Conservation (phyloP, 23 tunicate genomes). For the Trididemnum nubilum region DNA sequence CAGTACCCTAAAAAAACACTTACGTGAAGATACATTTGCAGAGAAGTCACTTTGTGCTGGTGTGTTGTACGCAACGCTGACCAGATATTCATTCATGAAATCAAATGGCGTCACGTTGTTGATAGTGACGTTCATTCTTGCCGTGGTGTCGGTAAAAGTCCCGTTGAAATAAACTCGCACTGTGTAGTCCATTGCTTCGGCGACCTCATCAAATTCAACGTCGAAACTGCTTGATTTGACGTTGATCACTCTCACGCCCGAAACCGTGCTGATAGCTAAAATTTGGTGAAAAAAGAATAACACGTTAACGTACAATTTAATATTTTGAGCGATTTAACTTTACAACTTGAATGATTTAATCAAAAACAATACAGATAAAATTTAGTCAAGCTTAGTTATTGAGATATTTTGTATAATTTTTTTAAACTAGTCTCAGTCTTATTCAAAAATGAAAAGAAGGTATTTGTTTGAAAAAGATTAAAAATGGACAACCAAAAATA, state of each 20-base stretch:
- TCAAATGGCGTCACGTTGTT: constrained; percentile 23
- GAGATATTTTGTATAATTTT: too few relatives aligned
- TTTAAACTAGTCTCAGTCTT: too few relatives aligned
- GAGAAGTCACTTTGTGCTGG: constrained; percentile 34
- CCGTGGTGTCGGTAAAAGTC: not conserved
- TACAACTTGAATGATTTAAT: too few relatives aligned
- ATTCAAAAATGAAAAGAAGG: too few relatives aligned
- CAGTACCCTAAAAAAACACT: too few relatives aligned
- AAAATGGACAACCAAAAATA: too few relatives aligned
- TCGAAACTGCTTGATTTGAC: constrained; percentile 18
- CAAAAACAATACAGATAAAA: too few relatives aligned
- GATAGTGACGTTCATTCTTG: not conserved
- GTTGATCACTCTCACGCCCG: not conserved
- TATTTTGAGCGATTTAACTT: not conserved
- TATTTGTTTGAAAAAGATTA: too few relatives aligned
- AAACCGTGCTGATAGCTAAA: not conserved
- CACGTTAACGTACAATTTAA: not conserved
- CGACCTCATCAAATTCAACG: constrained; percentile 18
- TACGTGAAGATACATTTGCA: constrained; percentile 20
- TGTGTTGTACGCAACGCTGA: constrained; percentile 31
- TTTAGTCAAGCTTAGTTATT: too few relatives aligned
- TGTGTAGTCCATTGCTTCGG: constrained; percentile 35
- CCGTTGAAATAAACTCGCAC: constrained; percentile 13
- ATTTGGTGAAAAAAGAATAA: too few relatives aligned
- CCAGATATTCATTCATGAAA: constrained; percentile 19